Evolutionary conservation across 2,113 vertebrate genomes (phyloP).

Genomic region (Galbula dea): DNA sequence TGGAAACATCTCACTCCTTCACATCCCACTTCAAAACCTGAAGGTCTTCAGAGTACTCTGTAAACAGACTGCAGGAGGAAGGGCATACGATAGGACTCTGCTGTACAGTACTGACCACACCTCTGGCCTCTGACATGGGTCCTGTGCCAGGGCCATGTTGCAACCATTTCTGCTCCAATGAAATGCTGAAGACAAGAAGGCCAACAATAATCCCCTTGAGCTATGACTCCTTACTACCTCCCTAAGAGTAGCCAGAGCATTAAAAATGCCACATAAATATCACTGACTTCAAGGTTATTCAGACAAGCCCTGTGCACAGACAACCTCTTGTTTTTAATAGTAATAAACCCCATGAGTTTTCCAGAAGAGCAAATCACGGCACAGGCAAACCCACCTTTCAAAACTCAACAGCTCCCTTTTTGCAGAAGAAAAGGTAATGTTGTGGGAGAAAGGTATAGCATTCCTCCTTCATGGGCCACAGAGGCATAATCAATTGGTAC

Average conservation of each 20-base stretch:
- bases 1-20: not conserved
- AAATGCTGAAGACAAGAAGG: conserved; percentile 13
- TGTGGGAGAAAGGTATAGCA: not conserved
- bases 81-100: fast-evolving
- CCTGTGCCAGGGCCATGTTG: not conserved
- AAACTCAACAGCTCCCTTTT: not conserved
- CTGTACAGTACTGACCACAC: not conserved
- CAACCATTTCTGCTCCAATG: not conserved
- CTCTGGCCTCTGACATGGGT: not conserved
- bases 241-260: not conserved
- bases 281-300: conserved; percentile 37
- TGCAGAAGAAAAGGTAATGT: not conserved
- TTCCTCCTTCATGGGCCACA: conserved; percentile 35
- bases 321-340: not conserved
- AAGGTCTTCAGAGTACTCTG: not conserved
- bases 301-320: not conserved
- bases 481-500: conserved; percentile 40
- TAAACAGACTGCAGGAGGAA: not conserved
- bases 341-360: not conserved
- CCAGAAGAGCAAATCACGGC: not conserved
- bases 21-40: not conserved
- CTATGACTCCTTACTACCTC: not conserved
- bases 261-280: conserved; percentile 54
- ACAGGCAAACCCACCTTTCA: not conserved
- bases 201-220: not conserved